A percentile compares a stretch with the other conserved stretches of the same genome.
These are phyloP conservation scores for Prionailurus viverrinus DNA, from an alignment of 2,113 vertebrate species.

Conservation along the genomic window DNA sequence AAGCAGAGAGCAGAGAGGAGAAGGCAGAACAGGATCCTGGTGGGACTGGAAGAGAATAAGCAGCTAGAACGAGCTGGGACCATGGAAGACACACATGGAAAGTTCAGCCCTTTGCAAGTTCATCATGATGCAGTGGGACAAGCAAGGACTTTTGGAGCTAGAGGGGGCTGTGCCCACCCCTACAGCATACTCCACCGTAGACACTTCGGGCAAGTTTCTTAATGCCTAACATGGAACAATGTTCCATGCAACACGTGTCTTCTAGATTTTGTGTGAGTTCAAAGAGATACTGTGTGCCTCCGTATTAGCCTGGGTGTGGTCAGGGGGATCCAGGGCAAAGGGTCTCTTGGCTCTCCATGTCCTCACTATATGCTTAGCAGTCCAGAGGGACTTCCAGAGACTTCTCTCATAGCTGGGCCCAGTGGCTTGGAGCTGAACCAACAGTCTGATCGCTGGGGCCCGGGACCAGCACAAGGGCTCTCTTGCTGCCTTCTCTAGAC, in stretches of 20 bases:
- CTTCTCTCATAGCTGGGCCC: neutral
- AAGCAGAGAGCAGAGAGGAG: neutral
- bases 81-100: neutral
- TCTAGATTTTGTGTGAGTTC: neutral
- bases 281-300: neutral
- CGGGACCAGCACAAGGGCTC: too few species aligned
- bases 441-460: neutral
- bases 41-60: neutral
- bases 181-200: neutral
- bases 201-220: neutral
- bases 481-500: neutral
- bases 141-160: neutral
- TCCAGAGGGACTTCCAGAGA: neutral
- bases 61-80: too few species aligned
- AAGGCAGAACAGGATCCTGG: neutral
- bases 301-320: neutral
- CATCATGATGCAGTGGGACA: fast-evolving
- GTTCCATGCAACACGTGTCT: neutral
- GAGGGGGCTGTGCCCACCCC: neutral
- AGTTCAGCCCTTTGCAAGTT: neutral
- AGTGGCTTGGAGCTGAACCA: neutral
- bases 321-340: neutral
- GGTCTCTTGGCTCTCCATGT: neutral
- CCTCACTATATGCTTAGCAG: neutral
- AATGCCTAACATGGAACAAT: neutral